phyloP scores from a whole-genome alignment of 2,888 invertebrate genomes.

The Phortica magna region DNA sequence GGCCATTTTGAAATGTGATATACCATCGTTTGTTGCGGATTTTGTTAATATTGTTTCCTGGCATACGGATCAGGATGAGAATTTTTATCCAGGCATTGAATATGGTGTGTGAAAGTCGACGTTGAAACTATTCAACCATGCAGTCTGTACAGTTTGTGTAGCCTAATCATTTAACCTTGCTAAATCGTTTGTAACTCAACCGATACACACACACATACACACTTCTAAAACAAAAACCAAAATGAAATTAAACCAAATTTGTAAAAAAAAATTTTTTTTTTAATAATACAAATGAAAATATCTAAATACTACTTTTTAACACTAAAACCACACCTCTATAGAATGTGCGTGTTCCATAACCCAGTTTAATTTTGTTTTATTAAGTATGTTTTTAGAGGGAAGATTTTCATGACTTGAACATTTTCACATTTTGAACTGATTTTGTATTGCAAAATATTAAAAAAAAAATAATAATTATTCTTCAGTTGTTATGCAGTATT shows the following conservation, averaged over 20 bases:
- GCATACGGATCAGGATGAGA: slow-evolving; percentile 85
- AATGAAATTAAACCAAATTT: background rate
- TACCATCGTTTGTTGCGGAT: slow-evolving; percentile 95
- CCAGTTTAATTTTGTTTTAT: slow-evolving; percentile 9
- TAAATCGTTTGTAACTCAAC: slow-evolving; percentile 2
- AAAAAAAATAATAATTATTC: background rate
- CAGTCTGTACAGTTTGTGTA: slow-evolving; percentile 44
- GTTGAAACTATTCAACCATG: slow-evolving; percentile 21
- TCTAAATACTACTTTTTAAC: slow-evolving; percentile 20
- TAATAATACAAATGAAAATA: background rate
- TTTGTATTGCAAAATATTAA: background rate
- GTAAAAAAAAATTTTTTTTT: slow-evolving; percentile 21
- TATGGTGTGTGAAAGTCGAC: slow-evolving; percentile 74
- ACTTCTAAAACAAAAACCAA: slow-evolving; percentile 3
- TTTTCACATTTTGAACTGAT: too few species aligned
- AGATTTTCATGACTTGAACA: too few species aligned
- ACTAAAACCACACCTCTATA: slow-evolving; percentile 18
- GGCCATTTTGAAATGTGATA: slow-evolving; percentile 92
- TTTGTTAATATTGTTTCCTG: slow-evolving; percentile 92
- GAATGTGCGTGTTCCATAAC: background rate
- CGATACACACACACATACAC: slow-evolving; percentile 2
- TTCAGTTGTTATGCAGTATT: slow-evolving; percentile 92
- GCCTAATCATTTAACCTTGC: slow-evolving; percentile 17
- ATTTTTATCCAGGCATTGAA: slow-evolving; percentile 77
- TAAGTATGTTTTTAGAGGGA: slow-evolving; percentile 1